phyloP scores from a whole-genome alignment of 2,113 vertebrate genomes.

The Poeciliopsis prolifica region DNA sequence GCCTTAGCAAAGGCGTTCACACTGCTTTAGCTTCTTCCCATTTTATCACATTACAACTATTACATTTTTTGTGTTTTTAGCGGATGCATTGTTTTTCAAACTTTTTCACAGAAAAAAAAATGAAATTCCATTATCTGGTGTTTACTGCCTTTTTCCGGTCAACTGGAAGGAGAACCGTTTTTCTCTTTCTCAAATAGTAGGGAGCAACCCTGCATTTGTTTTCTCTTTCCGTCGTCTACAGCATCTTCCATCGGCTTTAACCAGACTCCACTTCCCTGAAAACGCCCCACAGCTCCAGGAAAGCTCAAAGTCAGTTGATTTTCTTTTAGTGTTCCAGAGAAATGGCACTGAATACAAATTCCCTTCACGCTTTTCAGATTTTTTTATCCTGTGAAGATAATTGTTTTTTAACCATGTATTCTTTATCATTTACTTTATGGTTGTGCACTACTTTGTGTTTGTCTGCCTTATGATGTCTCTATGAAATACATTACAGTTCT shows the following conservation, averaged over 20 bases:
- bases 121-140: too few species aligned
- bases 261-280: too few species aligned
- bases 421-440: background rate
- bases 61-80: background rate
- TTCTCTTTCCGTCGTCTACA: too few species aligned
- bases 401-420: background rate
- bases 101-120: too few species aligned
- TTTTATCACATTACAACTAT: background rate
- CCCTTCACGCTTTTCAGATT: background rate
- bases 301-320: too few species aligned
- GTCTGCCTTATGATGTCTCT: background rate
- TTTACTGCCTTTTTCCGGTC: too few species aligned
- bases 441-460: background rate
- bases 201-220: too few species aligned
- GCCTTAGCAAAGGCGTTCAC: constrained; percentile 6
- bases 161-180: too few species aligned
- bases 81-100: too few species aligned
- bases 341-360: background rate
- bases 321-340: background rate
- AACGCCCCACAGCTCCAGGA: too few species aligned
- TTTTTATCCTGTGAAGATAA: background rate
- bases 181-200: too few species aligned
- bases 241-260: too few species aligned
- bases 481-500: background rate
- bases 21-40: background rate